Base-by-base conservation (phyloP, 2,888 invertebrate species). In the Nemapogon koenigi region DNA sequence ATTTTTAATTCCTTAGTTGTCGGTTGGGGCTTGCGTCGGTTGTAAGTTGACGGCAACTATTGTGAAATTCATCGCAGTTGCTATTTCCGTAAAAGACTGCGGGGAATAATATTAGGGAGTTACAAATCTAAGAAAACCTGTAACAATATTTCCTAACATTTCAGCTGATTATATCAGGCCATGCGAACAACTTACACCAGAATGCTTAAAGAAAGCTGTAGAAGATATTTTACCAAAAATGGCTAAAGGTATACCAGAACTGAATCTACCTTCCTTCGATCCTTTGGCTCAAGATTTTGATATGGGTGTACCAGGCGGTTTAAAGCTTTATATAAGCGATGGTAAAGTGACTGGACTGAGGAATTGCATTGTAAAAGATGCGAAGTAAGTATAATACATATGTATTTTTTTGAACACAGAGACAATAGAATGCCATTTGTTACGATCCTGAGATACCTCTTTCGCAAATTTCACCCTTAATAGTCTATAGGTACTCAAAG, bases 291-390 rank as follows among this genome's bases (percentile, higher is more conserved):
- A 56, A 25, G 55, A 62, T 2, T 26, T 45, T 10, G 45, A 49
- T 0, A 19, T 68, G 4, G 44, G 53, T 0, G 49, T 72, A 1
- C 59, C 19, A 7, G 31, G 70, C 1, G 72, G 72, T 7, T 56
- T 73, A 4, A 62, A 59, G 44, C 45, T 72, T 4, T 49, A 59
- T 10, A 46, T 72, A 2, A 41, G 39, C 4, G 53, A 71, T 41
- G 69, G 67, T 17, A 46, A 45, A n/a, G 27, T 60, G 22, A 62
- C 59, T 25, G 73, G 73, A 4, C 39, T 68, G n/a, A 55, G 49
- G 35, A 69, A 68, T 41, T 73, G 73, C 33, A 42, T 46, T 1
- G 56, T 73, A 2, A 63, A 71, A 37, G 49, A 55, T 15, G 37
- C 36, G 4, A 42, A 25, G 42, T 42, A 39, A 30, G 39, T 36